Evolutionary conservation across 2,113 vertebrate genomes (phyloP), one percentile per base, ranked within the genome.

Genomic region (Probosciger aterrimus): DNA sequence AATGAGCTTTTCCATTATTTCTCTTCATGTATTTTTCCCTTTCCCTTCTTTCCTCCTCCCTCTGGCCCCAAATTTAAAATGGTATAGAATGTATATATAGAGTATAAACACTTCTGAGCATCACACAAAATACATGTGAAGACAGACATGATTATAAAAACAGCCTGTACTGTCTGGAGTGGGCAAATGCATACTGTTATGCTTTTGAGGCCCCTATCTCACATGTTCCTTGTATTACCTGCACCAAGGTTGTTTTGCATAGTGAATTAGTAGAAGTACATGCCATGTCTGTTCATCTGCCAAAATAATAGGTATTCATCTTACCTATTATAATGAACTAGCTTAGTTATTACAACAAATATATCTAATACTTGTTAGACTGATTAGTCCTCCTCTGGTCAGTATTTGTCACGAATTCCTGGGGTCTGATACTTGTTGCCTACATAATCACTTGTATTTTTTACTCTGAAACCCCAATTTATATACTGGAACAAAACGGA

Each of bases 11-110:
- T 50, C 10, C 43, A 53, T 89, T 10, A 25, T 55, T 60, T 85
- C 28, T 73, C 4, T 57, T 81, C 0, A 11, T 74, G 8, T 3
- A 9, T 87, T 93, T 81, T 81, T 69, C 4, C 11, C 53, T 64
- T 84, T 55, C 19, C 8, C 4, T 77, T 60, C 18, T 13, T 39
- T 14, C 0, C 1, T 53, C 17, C 1, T 22, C 1, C 14, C 8
- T 4, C 5, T 6, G 7, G 3, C 11, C 2, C 4, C 22, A 52
- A 69, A 9, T 6, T 81, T 90, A 73, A 86, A 83, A 69, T 53
- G 24, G 9, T 68, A 4, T 68, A 49, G 41, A 41, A 41, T 41
- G 41, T 41, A 41, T 41, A 41, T 41, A 41, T 41, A 41, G 41
- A 41, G 41, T 41, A 41, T 41, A 41, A 73, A 68, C 3, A 55